Conservation (phyloP, 1,140 invertebrate species). For the Branchinecta lindahli region DNA sequence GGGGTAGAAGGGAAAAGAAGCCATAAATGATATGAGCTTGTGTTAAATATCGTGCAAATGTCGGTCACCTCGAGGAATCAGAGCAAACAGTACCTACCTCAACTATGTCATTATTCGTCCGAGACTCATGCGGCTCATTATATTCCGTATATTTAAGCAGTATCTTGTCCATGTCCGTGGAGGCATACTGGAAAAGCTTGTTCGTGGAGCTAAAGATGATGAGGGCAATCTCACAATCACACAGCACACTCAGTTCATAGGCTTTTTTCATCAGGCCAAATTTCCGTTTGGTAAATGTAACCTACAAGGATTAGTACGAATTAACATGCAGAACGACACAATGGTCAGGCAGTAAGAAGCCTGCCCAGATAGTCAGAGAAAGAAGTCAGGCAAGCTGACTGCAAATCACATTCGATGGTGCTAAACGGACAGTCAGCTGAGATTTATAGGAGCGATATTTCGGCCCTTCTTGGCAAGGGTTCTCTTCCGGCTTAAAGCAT, state of each 20-base stretch:
- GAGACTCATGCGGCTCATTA: conserved; percentile 98
- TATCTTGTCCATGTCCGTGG: conserved; percentile 99
- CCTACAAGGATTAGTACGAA: conserved; percentile 44
- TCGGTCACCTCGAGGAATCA: too few relatives aligned
- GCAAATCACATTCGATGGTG: too few relatives aligned
- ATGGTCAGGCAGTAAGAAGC: too few relatives aligned
- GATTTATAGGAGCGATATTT: too few relatives aligned
- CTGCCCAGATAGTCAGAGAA: too few relatives aligned
- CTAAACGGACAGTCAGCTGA: too few relatives aligned
- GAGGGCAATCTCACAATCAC: conserved; percentile 97
- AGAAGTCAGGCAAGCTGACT: too few relatives aligned
- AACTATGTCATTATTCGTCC: conserved; percentile 99
- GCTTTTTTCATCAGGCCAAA: conserved; percentile 99
- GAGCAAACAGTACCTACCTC: conserved; percentile 47
- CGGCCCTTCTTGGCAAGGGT: too few relatives aligned
- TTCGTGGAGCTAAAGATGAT: conserved; percentile 99
- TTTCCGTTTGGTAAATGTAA: conserved; percentile 99
- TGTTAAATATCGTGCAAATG: too few relatives aligned
- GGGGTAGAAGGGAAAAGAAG: neutral
- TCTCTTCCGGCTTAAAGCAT: too few relatives aligned
- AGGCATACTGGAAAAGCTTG: conserved; percentile 98
- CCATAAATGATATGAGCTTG: too few relatives aligned
- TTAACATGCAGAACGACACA: neutral
- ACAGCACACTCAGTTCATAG: conserved; percentile 94
- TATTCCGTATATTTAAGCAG: conserved; percentile 99